These are phyloP conservation scores for Heterodera carotae DNA, from an alignment of 1,140 invertebrate genomes.

Conservation along the genomic window DNA sequence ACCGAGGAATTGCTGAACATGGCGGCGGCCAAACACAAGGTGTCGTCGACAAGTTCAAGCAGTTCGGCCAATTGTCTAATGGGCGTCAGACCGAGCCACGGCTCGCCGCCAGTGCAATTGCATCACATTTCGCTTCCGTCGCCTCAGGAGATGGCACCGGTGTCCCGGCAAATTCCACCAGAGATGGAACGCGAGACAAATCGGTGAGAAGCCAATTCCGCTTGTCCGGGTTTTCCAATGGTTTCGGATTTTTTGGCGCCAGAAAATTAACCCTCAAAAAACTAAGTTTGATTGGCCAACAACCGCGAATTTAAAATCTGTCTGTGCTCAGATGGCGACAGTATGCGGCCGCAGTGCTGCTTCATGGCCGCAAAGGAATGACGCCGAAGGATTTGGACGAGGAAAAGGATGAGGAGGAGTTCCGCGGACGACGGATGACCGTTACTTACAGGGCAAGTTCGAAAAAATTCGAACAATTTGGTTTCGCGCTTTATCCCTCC, in stretches of 20 bases:
- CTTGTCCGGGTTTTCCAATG: no score
- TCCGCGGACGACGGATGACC: constrained; percentile 22
- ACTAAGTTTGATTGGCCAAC: neutral
- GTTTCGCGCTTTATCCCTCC: no score
- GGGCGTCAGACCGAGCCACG: neutral
- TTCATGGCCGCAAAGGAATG: neutral
- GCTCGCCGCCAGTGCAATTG: neutral
- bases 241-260: no score
- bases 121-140: constrained; percentile 2
- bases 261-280: no score
- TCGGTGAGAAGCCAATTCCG: neutral
- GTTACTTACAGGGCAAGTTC: constrained; percentile 17
- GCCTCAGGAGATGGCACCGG: neutral
- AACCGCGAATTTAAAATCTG: constrained; percentile 26
- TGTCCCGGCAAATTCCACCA: neutral
- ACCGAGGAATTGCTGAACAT: neutral
- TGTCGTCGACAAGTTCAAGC: neutral
- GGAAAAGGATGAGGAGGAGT: constrained; percentile 21
- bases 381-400: constrained; percentile 10
- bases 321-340: constrained; percentile 22
- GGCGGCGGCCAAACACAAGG: neutral
- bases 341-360: constrained; percentile 13
- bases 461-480: no score
- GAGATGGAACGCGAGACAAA: constrained; percentile 13
- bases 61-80: no score